Base-by-base conservation (phyloP, 2,797 vertebrate species). In the Danio choprae region DNA sequence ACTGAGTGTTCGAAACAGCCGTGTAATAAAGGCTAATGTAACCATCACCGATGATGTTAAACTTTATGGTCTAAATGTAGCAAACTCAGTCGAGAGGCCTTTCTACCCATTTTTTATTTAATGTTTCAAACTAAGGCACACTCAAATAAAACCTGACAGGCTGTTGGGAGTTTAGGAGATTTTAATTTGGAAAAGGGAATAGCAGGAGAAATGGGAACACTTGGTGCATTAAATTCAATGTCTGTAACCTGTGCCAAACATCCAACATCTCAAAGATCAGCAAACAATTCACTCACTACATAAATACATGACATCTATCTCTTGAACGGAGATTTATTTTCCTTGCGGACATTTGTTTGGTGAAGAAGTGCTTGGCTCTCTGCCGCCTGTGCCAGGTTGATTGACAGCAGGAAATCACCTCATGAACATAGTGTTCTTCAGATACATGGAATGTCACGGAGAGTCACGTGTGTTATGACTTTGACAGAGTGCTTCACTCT, bases 321-420 rank as follows among this genome's bases (percentile, higher is more conserved):
- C 64, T 50, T 44, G 4, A 56, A 13, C 10, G 1, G 29, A 18
- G 55, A 77, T 75, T 79, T 68, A 58, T 53, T 68, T 9, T 53
- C 22, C 40, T 15, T 60, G 51, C 13, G 5, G 56, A 20, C 5
- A 3, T 70, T 58, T 74, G 48, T 36, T 16, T 74, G 60, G 48
- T 58, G 51, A 18, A 41, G 58, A 81, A 81, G 38, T 16, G 50
- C 73, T 68, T 81, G 69, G 38, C 68, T 43, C 8, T 3, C 18
- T 51, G 50, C 69, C 40, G 20, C 7, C 22, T 41, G 29, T 22
- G 44, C 38, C 50, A 40, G 50, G 41, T 60, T 83, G 74, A 77
- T 13, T 81, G 77, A 71, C 59, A 70, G 55, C 74, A 56, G 38
- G 65, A 58, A 81, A 79, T 72, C 59, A 63, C 50, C 63, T 51